These are phyloP conservation scores for Mycetomoellerius zeteki DNA, from an alignment of 1,140 invertebrate genomes.

Conservation along the genomic window DNA sequence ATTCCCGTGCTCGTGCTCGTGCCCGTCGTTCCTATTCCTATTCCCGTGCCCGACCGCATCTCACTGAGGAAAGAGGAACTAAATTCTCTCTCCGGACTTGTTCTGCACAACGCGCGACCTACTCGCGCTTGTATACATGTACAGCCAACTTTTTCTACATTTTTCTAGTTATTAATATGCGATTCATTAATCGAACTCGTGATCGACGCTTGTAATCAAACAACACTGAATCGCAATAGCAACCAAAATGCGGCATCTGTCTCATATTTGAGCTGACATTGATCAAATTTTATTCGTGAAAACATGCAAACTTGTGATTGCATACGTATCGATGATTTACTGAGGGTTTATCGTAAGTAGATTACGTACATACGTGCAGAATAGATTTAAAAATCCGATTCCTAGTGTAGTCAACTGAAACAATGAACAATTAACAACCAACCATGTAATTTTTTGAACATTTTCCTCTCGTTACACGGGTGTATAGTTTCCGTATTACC, in stretches of 20 bases:
- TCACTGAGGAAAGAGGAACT: neutral
- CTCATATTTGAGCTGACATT: neutral
- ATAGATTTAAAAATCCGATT: conserved; percentile 26
- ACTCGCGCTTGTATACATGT: neutral
- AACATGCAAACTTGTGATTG: neutral
- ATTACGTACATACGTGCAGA: neutral
- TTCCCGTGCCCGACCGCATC: conserved; percentile 19
- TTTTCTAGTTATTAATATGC: conserved; percentile 65
- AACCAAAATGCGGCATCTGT: neutral
- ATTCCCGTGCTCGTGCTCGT: neutral
- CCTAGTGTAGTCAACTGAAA: neutral
- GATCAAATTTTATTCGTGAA: neutral
- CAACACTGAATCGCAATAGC: neutral
- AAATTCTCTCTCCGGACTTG: conserved; percentile 58
- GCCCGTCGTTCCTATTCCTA: too few species aligned
- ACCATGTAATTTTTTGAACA: conserved; percentile 42
- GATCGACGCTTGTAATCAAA: neutral
- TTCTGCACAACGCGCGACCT: neutral
- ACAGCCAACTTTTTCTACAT: conserved; percentile 17
- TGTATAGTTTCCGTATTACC: neutral
- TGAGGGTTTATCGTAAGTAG: neutral
- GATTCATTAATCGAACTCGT: conserved; percentile 44
- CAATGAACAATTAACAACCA: conserved; percentile 30
- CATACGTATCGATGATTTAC: neutral
- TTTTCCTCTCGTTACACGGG: conserved; percentile 32